Base-by-base conservation (phyloP, 2,113 vertebrate genomes). In the Aspiorhynchus laticeps region DNA sequence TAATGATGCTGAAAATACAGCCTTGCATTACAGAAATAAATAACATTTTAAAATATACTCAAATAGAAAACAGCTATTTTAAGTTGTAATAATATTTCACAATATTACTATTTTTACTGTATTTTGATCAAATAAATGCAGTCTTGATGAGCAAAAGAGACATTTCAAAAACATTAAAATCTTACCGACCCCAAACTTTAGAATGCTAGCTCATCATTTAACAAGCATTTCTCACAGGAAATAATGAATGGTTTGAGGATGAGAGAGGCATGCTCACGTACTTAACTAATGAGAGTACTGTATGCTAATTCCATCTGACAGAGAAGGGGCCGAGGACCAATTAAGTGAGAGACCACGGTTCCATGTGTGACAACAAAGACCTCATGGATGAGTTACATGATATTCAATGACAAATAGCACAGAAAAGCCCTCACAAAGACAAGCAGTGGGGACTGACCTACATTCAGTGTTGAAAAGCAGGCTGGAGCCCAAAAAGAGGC, bases 391-490 rank as follows among this genome's bases (percentile, higher is more conserved):
- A 94, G 91, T 90, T 90, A 88, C 86, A 89, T 91, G 92, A 91
- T 90, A 85, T 85, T 74, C 82, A 85, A 84, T 87, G 88, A 94
- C 92, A 93, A 93, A 95, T 91, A 86, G 85, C 91, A 80, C 80
- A 63, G 41, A 92, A 87, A 85, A 88, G 92, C 91, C 83, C 84
- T 90, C 88, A 91, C 87, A 91, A 86, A 91, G 88, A 85, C 91
- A 91, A 88, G 89, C 87, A 90, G 53, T 79, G 76, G 82, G 77
- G 83, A 87, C 59, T 94, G 95, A 94, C 95, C 94, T 93, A 95
- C 87, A 94, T 95, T 92, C 89, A 89, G 80, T 26, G 85, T 90
- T 91, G 90, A 92, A 93, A 94, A 93, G 93, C 94, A 93, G 93
- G 92, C 92, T 91, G 92, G 71, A 92, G 87, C 89, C 91, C 90